Evolutionary conservation across 2,113 vertebrate genomes (phyloP), one percentile per base, ranked within the genome.

Genomic region (Salvelinus namaycush): DNA sequence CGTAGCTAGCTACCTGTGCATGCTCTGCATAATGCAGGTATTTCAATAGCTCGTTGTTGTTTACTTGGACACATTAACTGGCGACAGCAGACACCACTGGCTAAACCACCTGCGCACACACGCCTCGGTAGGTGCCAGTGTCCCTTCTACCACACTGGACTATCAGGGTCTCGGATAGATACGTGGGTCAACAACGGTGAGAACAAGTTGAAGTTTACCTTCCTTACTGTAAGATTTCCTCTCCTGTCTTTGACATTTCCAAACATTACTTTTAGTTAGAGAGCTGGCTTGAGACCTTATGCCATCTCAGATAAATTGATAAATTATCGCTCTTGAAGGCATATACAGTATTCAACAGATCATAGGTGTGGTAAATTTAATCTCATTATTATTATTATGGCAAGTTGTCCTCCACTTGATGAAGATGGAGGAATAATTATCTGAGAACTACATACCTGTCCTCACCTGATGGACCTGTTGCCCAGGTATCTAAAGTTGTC

Each of bases 331-430:
- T 18, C 51, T 4, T 54, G 3, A 18, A 54, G 51, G 14, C 16
- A 54, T 54, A 18, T 18, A 54, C 14, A 54, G 16, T 54, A 54
- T 5, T 16, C 14, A 18, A 18, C 51, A 18, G 16, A 18, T 54
- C 51, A 18, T 18, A 54, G 51, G 1, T 54, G 75, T 76, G 69
- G 12, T 20, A 22, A 66, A 62, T 44, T 27, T 29, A 51, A 24
- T 44, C 24, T 54, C 34, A 12, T 14, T 54, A 54, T 54, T 11
- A 84, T 44, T 44, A 84, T 74, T 44, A 87, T 86, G 81, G 66
- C 51, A n/a, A 24, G 44, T 3, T 75, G 72, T 54, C 44, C 20
- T 81, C 74, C n/a, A 68, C 74, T n/a, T 82, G 24, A 80, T 74
- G 24, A 9, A 68, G 59, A 22, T n/a, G 7, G 39, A 62, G 59